Evolutionary conservation across 2,797 vertebrate genomes (phyloP).

Genomic region (Megaceryle alcyon): DNA sequence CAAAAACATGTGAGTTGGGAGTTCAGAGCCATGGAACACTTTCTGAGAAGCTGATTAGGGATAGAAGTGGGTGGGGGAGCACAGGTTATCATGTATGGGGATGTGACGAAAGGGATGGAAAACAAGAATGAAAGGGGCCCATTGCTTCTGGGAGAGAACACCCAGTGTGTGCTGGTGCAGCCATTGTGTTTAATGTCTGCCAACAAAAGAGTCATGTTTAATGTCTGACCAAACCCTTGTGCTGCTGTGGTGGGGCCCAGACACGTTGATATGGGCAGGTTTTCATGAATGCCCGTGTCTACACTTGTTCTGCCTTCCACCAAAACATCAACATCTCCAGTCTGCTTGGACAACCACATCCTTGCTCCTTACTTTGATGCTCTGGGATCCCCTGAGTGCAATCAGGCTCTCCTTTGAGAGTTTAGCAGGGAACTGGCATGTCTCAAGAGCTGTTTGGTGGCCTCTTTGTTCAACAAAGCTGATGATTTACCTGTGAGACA

Average conservation of each 20-base stretch:
- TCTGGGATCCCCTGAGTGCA: not conserved
- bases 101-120: conserved; percentile 12
- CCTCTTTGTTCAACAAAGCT: not conserved
- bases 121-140: conserved; percentile 37
- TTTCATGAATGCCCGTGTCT: not conserved
- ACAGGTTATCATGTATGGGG: not conserved
- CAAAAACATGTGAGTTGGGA: not conserved
- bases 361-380: not conserved
- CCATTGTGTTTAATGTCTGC: not conserved
- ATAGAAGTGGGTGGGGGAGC: conserved; percentile 30
- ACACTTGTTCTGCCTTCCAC: not conserved
- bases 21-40: not conserved
- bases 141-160: not conserved
- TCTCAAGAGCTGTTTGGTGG: not conserved
- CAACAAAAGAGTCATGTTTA: not conserved
- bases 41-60: conserved; percentile 32
- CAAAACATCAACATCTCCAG: not conserved
- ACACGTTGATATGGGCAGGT: not conserved
- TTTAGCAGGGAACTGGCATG: not conserved
- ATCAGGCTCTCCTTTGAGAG: fast-evolving
- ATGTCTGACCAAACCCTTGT: not conserved
- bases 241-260: not conserved
- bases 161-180: not conserved
- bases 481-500: not conserved
- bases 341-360: not conserved